A percentile compares a stretch with the other conserved stretches of the same genome.
These are phyloP conservation scores for Apaloderma vittatum DNA, from an alignment of 2,113 vertebrate species.

Conservation along the genomic window DNA sequence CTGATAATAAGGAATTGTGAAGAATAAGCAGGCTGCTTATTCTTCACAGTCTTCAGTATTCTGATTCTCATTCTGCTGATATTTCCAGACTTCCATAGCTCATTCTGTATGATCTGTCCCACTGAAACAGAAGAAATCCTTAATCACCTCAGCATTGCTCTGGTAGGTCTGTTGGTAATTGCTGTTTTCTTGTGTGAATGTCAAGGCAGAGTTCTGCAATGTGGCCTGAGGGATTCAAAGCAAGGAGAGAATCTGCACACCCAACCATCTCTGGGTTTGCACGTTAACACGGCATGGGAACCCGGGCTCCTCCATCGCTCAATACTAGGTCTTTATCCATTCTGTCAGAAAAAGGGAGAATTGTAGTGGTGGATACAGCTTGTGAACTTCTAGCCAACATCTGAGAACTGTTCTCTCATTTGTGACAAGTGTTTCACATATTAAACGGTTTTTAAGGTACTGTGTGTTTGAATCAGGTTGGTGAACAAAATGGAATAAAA, in stretches of 20 bases:
- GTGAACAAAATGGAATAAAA: neutral
- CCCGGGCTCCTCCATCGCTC: neutral
- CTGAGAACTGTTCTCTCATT: neutral
- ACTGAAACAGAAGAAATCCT: neutral
- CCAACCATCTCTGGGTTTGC: neutral
- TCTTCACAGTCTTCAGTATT: neutral
- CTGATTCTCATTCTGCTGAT: neutral
- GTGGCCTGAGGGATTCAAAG: neutral
- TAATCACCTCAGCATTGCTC: neutral
- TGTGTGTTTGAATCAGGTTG: neutral
- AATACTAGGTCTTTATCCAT: neutral
- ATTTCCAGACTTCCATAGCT: neutral
- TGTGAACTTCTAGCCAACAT: neutral
- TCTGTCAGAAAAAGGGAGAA: neutral
- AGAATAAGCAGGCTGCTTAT: neutral
- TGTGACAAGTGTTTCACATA: neutral
- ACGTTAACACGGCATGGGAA: neutral
- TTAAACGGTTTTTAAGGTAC: neutral
- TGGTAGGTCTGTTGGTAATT: neutral
- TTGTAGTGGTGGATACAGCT: neutral
- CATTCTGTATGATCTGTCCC: neutral
- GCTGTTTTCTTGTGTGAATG: neutral
- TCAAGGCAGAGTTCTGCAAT: neutral
- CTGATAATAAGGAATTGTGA: neutral
- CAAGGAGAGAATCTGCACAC: neutral